These are phyloP conservation scores for Clistopyga incitator DNA, from an alignment of 2,888 invertebrate genomes.

Conservation along the genomic window DNA sequence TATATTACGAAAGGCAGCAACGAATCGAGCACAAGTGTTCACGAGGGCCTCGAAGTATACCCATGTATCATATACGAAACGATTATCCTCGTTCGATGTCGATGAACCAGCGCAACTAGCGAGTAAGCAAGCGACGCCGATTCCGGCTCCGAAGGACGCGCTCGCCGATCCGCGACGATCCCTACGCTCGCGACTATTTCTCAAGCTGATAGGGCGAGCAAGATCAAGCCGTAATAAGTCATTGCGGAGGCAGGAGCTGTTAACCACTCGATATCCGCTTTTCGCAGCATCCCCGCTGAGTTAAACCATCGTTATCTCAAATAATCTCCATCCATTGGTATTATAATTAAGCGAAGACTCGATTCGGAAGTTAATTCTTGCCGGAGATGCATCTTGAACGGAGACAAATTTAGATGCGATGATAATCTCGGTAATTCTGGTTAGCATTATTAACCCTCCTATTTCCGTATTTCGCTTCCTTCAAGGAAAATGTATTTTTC, in stretches of 20 bases:
- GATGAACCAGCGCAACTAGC: slow-evolving; percentile 77
- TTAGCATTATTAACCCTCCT: background rate
- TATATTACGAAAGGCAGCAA: slow-evolving; percentile 18
- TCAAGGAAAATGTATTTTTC: background rate
- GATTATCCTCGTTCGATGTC: slow-evolving; percentile 82
- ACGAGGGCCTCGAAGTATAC: slow-evolving; percentile 29
- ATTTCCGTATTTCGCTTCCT: background rate
- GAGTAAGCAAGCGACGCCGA: slow-evolving; percentile 67
- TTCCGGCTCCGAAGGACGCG: slow-evolving; percentile 82
- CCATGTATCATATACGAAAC: slow-evolving; percentile 57
- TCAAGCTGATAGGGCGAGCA: slow-evolving; percentile 45
- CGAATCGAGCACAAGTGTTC: slow-evolving; percentile 22
- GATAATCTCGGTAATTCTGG: background rate
- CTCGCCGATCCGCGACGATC: slow-evolving; percentile 79
- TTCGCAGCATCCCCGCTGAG: slow-evolving; percentile 16
- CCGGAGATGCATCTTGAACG: background rate
- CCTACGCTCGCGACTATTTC: slow-evolving; percentile 55
- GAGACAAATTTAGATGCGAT: slow-evolving; percentile 15
- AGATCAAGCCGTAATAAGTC: slow-evolving; percentile 37
- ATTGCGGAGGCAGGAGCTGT: slow-evolving; percentile 28
- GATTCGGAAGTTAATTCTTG: slow-evolving; percentile 17
- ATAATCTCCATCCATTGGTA: background rate
- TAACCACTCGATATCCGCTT: slow-evolving; percentile 47
- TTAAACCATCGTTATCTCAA: slow-evolving; percentile 20
- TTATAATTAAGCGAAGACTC: slow-evolving; percentile 19